These are phyloP conservation scores for Thomomys bottae DNA, from an alignment of 2,113 vertebrate species.

Conservation along the genomic window DNA sequence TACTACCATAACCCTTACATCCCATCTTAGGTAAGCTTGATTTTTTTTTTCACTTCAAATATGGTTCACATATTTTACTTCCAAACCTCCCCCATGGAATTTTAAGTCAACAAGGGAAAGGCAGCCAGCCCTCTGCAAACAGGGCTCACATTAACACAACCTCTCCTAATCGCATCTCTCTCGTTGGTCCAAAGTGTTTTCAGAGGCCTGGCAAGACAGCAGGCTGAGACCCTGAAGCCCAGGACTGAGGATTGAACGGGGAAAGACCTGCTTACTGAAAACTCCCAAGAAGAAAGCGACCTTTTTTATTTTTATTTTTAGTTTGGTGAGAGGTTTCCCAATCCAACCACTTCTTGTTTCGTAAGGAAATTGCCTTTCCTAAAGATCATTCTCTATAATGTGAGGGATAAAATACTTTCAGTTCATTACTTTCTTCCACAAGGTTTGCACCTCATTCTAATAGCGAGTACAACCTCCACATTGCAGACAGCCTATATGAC, in stretches of 20 bases:
- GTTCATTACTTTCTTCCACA: slow-evolving; percentile 21
- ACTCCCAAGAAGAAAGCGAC: neutral
- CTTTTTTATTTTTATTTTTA: neutral
- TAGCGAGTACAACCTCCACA: neutral
- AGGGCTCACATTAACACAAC: neutral
- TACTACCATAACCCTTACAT: neutral
- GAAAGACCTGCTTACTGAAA: neutral
- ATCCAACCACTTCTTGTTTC: neutral
- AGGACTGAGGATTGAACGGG: neutral
- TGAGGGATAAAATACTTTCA: slow-evolving; percentile 21
- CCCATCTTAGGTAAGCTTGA: neutral
- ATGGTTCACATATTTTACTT: neutral
- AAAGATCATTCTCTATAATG: neutral
- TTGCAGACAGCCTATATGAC: neutral
- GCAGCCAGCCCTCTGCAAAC: neutral
- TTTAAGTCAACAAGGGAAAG: neutral
- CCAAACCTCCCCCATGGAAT: neutral
- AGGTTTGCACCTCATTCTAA: slow-evolving; percentile 24
- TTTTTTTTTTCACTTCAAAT: neutral
- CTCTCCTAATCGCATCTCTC: neutral
- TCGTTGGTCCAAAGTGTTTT: neutral
- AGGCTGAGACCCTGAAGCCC: neutral
- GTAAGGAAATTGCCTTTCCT: neutral
- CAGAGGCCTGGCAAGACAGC: neutral
- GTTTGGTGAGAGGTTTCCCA: slow-evolving; percentile 15